Conservation (phyloP, 2,113 vertebrate species). For the Phalacrocorax brasilianus region DNA sequence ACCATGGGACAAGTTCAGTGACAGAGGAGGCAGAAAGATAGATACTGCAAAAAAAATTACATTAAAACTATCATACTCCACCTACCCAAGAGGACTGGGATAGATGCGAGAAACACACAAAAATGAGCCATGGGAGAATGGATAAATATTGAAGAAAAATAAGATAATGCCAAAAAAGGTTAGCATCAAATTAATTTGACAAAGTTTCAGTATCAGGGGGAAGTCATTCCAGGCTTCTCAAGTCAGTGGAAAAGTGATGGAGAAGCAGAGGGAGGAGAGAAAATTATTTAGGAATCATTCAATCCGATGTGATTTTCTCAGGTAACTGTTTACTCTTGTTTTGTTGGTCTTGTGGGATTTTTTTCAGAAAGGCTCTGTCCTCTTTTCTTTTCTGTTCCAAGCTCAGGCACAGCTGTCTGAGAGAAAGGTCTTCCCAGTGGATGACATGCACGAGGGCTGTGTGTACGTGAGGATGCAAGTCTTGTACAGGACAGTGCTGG, state of each 20-base stretch:
- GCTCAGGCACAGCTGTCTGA: background rate
- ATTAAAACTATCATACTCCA: background rate
- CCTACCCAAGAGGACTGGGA: background rate
- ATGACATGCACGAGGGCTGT: accelerated
- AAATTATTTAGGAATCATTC: background rate
- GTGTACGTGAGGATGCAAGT: accelerated
- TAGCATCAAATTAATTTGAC: background rate
- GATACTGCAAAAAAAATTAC: background rate
- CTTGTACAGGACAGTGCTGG: background rate
- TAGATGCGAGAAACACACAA: background rate
- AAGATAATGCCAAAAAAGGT: background rate
- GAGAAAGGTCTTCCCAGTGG: background rate
- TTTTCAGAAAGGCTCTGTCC: background rate
- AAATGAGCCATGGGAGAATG: background rate
- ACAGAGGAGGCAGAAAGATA: background rate
- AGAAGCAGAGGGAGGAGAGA: background rate
- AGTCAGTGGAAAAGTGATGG: background rate
- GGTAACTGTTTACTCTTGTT: background rate
- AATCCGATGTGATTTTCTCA: background rate
- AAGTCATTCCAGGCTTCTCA: background rate
- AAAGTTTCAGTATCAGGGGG: background rate
- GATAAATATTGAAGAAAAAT: constrained; percentile 20
- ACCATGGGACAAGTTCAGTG: background rate
- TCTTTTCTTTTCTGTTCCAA: background rate
- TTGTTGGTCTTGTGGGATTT: background rate